A percentile compares a stretch with the other conserved stretches of the same genome.
These are phyloP conservation scores for Crotalus horridus DNA, from an alignment of 2,113 vertebrate species.

Conservation along the genomic window DNA sequence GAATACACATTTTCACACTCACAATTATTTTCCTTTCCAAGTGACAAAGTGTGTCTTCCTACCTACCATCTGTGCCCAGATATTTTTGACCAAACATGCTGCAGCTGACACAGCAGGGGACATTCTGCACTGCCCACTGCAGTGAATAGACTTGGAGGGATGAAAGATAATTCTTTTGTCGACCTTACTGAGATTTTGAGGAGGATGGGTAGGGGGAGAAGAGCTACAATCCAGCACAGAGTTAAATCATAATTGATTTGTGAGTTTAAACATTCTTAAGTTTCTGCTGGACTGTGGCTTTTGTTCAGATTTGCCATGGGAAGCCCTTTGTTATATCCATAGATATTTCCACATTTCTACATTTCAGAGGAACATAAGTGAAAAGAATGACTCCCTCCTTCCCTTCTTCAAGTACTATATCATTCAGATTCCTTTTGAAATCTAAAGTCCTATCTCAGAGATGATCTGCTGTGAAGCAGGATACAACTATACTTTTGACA, in stretches of 20 bases:
- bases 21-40: constrained; percentile 48
- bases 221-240: neutral
- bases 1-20: constrained; percentile 15
- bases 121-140: constrained; percentile 1
- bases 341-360: neutral
- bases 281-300: neutral
- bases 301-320: neutral
- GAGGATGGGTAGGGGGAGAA: neutral
- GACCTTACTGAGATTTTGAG: constrained; percentile 1
- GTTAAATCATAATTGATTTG: neutral
- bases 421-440: neutral
- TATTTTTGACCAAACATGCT: neutral
- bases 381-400: neutral
- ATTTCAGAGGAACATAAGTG: neutral
- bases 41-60: constrained; percentile 28
- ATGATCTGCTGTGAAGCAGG: neutral
- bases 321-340: neutral
- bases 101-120: constrained; percentile 10
- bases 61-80: neutral
- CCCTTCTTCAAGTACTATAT: neutral
- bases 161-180: neutral
- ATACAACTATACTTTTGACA: neutral
- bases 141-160: neutral
- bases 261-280: neutral
- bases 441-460: neutral